Conservation (phyloP, 1,140 invertebrate species). For the Trinorchestia longiramus region DNA sequence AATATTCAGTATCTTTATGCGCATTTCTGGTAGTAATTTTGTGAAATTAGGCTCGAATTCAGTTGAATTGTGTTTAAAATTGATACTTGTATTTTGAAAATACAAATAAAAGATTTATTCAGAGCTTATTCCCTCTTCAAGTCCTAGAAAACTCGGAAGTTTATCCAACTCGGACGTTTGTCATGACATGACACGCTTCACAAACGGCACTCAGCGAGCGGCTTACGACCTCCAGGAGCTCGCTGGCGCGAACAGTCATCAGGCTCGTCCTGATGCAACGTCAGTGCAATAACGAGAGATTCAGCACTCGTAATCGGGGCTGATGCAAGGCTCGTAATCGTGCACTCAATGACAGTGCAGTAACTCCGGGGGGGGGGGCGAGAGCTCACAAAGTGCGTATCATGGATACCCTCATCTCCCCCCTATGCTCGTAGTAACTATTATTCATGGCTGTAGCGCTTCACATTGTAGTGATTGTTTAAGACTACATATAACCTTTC, state of each 20-base stretch:
- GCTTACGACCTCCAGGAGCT: background rate
- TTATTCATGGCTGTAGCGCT: background rate
- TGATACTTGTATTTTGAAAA: background rate
- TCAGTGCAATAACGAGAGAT: background rate
- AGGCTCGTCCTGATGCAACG: background rate
- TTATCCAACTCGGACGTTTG: background rate
- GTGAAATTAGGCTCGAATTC: background rate
- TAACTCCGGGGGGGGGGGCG: background rate
- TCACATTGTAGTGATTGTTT: background rate
- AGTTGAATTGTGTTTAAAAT: background rate
- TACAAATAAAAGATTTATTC: background rate
- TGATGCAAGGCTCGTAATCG: constrained; percentile 4
- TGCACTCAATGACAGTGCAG: background rate
- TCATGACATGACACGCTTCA: background rate
- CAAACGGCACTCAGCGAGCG: background rate
- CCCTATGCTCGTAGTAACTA: background rate
- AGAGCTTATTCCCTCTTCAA: background rate
- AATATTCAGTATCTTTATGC: too few species aligned
- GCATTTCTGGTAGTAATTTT: background rate
- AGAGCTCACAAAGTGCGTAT: background rate
- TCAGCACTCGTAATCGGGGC: background rate
- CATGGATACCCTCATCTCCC: too few species aligned
- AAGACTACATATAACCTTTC: background rate
- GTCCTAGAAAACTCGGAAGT: background rate
- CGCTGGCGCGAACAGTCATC: background rate